Evolutionary conservation across 1,140 invertebrate species (phyloP), one percentile per base, ranked within the genome.

Genomic region (Cotesia typhae): DNA sequence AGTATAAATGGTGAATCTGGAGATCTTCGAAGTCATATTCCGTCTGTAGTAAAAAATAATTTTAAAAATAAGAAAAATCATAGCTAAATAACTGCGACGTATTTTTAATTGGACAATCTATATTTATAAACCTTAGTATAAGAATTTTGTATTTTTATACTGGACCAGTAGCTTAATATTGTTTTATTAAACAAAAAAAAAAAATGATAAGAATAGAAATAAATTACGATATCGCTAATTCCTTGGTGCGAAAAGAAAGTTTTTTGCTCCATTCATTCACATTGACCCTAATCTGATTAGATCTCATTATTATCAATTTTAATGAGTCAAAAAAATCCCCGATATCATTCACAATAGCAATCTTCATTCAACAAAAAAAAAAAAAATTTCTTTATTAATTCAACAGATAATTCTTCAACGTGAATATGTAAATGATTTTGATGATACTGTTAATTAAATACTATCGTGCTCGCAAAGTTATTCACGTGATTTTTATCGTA

Each of bases 321-420:
- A 64, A 37, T 64, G 36, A 64, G 61, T 64, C 38, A 47, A 64
- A 64, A 47, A 64, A 64, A 37, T 38, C 14, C 61, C 38, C 36
- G 61, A 7, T 41, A 38, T 60, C 14, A 60, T 37, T 55, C 12
- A 51, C 7, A 55, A n/a, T 55, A 4, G 7, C 38, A 38, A 37
- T 37, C 36, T 4, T 38, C 14, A 64, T 14, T n/a, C 2, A 64
- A 14, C 38, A 5, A 64, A 12, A n/a, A 7, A 14, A 4, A 3
- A 38, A n/a, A 64, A n/a, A 7, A 5, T 47, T 61, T 61, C 4
- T 2, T 10, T 9, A 61, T 35, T 28, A 28, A 12, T 28, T 28
- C 17, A 28, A 61, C 59, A 28, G 59, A 35, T 28, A 12, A 35
- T 4, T 12, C 14, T 6, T 4, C 2, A 60, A 12, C 59, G 59